Evolutionary conservation across 2,888 invertebrate species (phyloP), one percentile per base, ranked within the genome.

Genomic region (Phoenoteleia sp.): DNA sequence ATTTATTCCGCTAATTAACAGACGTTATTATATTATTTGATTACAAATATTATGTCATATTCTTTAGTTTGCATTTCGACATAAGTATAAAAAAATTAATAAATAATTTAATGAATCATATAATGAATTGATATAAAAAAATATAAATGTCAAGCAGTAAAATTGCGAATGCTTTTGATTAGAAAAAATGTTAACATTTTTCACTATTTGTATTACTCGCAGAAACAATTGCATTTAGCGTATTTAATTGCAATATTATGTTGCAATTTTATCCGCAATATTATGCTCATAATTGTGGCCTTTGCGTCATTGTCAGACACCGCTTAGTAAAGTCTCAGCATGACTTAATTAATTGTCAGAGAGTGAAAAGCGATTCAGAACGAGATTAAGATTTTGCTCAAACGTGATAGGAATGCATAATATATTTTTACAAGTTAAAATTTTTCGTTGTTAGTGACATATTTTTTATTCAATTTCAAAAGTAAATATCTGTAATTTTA

Each of bases 391-490:
- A 58, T 72, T 66, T 56, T 56, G 23, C 23, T 80, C 25, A 54
- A 71, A 64, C 71, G 58, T 58, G 56, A 71, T 33, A 33, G n/a
- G 47, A 71, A 71, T 56, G 9, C 17, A 39, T 17, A 54, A 27
- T 27, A 27, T 27, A 27, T 33, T 33, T 33, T 33, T 9, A 11
- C 6, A 33, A 11, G 2, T 7, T 33, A 33, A 33, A 3, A 33
- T 72, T 87, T 81, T 2, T 62, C 93, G 93, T 45, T 91, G 91
- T 54, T n/a, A n/a, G n/a, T n/a, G n/a, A n/a, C n/a, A n/a, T n/a
- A n/a, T n/a, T n/a, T n/a, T n/a, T n/a, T n/a, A n/a, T n/a, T n/a
- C n/a, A n/a, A n/a, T n/a, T n/a, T n/a, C n/a, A n/a, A n/a, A n/a
- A n/a, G n/a, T n/a, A n/a, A n/a, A n/a, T n/a, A n/a, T n/a, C n/a